These are phyloP conservation scores for Neolamprologus fasciatus DNA, from an alignment of 2,113 vertebrate genomes.

Conservation along the genomic window DNA sequence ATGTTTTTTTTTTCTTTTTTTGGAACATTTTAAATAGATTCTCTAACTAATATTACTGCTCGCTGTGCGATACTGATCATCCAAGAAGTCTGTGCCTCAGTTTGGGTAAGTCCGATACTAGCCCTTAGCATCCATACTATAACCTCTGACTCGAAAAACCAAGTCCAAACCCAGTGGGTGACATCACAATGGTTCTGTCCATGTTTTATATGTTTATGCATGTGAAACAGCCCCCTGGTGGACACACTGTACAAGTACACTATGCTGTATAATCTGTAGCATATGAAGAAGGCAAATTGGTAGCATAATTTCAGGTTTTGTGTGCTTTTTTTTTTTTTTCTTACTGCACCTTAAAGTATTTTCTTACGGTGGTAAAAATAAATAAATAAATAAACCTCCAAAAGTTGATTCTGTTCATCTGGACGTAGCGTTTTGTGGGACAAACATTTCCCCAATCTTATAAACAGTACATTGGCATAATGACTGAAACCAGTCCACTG, in stretches of 20 bases:
- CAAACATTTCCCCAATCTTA: not conserved
- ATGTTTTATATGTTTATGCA: not conserved
- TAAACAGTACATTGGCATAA: not conserved
- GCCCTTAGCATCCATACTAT: not conserved
- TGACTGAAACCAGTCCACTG: not conserved
- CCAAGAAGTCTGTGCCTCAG: not conserved
- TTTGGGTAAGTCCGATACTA: not conserved
- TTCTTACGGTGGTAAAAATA: not conserved
- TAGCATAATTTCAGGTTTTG: not conserved
- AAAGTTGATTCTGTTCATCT: not conserved
- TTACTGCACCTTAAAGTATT: not conserved
- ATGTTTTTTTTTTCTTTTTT: rapidly evolving
- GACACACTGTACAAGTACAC: not conserved
- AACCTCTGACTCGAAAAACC: not conserved
- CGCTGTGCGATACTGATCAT: not conserved
- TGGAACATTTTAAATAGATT: not conserved
- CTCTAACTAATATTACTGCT: not conserved
- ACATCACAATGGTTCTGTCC: not conserved
- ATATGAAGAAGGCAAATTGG: not conserved
- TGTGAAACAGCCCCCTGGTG: not conserved
- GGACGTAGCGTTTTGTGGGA: not conserved
- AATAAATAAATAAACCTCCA: not conserved
- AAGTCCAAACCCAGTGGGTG: not conserved
- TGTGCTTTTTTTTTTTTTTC: not conserved
- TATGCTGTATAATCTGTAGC: not conserved